phyloP scores from a whole-genome alignment of 2,797 vertebrate genomes.

The Zalophus californianus region DNA sequence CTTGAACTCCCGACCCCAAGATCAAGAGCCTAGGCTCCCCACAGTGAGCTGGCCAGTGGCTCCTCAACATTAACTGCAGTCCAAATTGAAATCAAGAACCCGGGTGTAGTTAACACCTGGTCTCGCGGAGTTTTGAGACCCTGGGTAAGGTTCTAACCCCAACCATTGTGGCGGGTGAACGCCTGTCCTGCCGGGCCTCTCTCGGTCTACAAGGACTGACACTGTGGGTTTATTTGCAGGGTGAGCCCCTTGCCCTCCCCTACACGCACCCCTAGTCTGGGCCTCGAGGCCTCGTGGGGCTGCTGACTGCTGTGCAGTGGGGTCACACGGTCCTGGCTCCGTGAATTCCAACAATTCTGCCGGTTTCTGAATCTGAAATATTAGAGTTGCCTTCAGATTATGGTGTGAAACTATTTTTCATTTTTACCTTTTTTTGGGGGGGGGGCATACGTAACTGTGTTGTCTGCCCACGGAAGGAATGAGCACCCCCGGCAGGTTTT shows the following conservation, averaged over 20 bases:
- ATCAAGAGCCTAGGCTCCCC: not conserved
- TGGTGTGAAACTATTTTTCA: not conserved
- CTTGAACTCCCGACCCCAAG: not conserved
- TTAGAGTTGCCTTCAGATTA: fast-evolving
- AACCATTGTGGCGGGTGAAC: fast-evolving
- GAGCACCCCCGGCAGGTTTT: not conserved
- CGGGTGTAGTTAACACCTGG: not conserved
- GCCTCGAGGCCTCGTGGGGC: fast-evolving
- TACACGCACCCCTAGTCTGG: not conserved
- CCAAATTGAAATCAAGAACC: not conserved
- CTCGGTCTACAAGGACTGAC: not conserved
- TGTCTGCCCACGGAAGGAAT: not conserved
- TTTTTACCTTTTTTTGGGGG: not conserved
- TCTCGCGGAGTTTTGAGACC: fast-evolving
- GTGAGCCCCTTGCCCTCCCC: not conserved
- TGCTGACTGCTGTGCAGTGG: not conserved
- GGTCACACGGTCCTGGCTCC: not conserved
- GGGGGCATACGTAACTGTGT: too few species aligned
- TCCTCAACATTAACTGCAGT: not conserved
- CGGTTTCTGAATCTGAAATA: not conserved
- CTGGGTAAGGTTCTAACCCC: not conserved
- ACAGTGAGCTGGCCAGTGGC: not conserved
- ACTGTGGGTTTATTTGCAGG: fast-evolving
- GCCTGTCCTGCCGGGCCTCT: not conserved
- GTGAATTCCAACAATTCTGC: too few species aligned